Base-by-base conservation (phyloP, 1,140 invertebrate species). In the Phymorhynchus buccinoides region DNA sequence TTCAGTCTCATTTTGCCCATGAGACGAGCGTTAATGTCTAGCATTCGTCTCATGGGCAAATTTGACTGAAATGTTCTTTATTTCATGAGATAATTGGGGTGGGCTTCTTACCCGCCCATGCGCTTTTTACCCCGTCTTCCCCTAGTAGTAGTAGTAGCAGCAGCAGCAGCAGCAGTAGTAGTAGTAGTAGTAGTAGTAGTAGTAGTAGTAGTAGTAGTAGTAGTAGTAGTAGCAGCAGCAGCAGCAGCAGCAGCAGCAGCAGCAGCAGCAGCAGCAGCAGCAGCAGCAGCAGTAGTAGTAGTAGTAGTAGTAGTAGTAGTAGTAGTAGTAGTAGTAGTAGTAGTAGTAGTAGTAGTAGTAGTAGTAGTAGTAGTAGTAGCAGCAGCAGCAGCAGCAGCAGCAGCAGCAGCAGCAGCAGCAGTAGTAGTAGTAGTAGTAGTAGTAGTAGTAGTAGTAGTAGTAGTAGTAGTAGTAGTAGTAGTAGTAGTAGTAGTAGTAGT, bases 261-360 rank as follows among this genome's bases (percentile, higher is more conserved):
- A 66, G 56, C 30, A 77, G 73, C 37, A 77, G 73, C 37, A 66
- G 56, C 30, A 66, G 56, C 30, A 66, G 56, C 30, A 66, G 56
- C 30, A 66, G 56, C 30, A n/a, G 56, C 30, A n/a, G 56, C 30
- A 66, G 73, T 78, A 1, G 79, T 81, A 3, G 79, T 81, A 3
- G 79, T 81, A 81, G 79, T 81, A 81, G 79, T 81, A 81, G 79
- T 81, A 81, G 79, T 81, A 81, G 79, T 81, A 81, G 79, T 81
- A 81, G 79, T 81, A 81, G 79, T 81, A 81, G 79, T 81, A 81
- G 79, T 81, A 81, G 79, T 3, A 81, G 71, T 27, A 73, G 27
- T 3, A 73, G 71, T 73, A 73, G 71, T 73, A 73, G 71, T 73
- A 39, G 71, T 73, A 39, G n/a, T 73, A 66, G 56, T 66, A 66